phyloP scores from a whole-genome alignment of 2,797 vertebrate species.

The Micropoecilia bifurca region DNA sequence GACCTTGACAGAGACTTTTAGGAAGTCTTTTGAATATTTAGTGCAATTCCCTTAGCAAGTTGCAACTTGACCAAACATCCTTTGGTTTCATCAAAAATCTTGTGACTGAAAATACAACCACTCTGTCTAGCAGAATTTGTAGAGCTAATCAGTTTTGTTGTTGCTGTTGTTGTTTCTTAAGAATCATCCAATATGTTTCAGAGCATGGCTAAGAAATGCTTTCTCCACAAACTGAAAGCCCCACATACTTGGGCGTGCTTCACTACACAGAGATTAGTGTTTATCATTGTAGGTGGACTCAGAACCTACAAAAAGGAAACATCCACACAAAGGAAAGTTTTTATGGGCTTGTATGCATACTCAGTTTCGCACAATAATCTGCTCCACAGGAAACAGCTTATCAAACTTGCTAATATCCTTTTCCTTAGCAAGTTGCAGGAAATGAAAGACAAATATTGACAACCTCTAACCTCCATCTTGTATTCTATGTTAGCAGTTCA shows the following conservation, averaged over 20 bases:
- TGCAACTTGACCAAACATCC: neutral
- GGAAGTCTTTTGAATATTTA: neutral
- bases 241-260: too few relatives aligned
- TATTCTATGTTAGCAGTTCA: neutral
- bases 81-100: neutral
- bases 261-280: too few relatives aligned
- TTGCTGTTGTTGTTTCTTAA: too few relatives aligned
- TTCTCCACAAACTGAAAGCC: neutral
- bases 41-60: neutral
- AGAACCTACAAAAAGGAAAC: too few relatives aligned
- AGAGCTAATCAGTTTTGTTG: too few relatives aligned
- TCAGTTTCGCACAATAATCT: too few relatives aligned
- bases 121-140: neutral
- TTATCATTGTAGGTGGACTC: too few relatives aligned
- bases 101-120: neutral
- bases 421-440: too few relatives aligned
- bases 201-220: neutral
- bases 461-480: neutral
- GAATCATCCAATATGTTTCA: neutral
- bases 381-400: too few relatives aligned
- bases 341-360: too few relatives aligned
- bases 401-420: too few relatives aligned
- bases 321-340: too few relatives aligned
- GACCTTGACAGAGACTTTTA: neutral
- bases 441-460: neutral